A percentile compares a stretch with the other conserved stretches of the same genome.
Evolutionary conservation across 2,888 invertebrate genomes (phyloP).

Genomic region (Apodemia duryi): DNA sequence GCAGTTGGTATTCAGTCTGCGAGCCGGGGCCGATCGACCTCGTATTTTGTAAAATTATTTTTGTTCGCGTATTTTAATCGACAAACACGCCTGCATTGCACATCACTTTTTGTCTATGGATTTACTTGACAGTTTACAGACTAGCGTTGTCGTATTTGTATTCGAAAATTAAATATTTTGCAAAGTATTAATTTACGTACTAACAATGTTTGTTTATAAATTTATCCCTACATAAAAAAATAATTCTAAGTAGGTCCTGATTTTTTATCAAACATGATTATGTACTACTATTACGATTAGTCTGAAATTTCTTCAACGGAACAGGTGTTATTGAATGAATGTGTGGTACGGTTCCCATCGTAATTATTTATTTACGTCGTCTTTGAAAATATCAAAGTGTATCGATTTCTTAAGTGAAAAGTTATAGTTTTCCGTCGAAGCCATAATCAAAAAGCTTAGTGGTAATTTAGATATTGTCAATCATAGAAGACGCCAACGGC

Average conservation of each 20-base stretch:
- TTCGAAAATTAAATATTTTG: conserved; percentile 55
- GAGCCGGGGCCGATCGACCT: conserved; percentile 43
- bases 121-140: conserved; percentile 66
- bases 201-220: conserved; percentile 16
- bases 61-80: conserved; percentile 55
- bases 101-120: conserved; percentile 63
- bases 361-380: conserved; percentile 69
- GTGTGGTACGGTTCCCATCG: conserved; percentile 74
- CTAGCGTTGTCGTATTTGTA: conserved; percentile 70
- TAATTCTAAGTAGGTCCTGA: conserved; percentile 1
- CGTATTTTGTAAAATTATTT: conserved; percentile 39
- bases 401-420: conserved; percentile 49
- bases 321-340: conserved; percentile 89
- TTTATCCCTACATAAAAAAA: conserved; percentile 14
- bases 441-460: conserved; percentile 6
- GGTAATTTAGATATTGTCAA: conserved; percentile 16
- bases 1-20: conserved; percentile 51
- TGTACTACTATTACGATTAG: conserved; percentile 28
- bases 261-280: not conserved
- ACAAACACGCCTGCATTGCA: conserved; percentile 50
- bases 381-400: conserved; percentile 73
- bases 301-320: conserved; percentile 84
- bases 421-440: conserved; percentile 18
- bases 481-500: conserved; percentile 38
- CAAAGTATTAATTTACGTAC: conserved; percentile 32